Base-by-base conservation (phyloP, 2,797 vertebrate genomes). In the Ceyx erithaca region DNA sequence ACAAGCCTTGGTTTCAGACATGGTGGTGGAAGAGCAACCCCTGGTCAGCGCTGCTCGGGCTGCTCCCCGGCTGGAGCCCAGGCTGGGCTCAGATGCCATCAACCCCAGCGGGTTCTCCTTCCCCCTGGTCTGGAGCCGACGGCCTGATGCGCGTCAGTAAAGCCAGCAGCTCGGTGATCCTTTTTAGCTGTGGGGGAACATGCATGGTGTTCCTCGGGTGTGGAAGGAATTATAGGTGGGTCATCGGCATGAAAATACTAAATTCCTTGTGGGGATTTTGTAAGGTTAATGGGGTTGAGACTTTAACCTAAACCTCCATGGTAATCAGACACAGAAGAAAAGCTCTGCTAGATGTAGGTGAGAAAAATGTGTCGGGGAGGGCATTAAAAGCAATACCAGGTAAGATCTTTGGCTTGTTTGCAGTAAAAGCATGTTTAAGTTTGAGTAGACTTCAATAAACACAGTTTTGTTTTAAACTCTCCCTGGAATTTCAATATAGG, bases 151-250 rank as follows among this genome's bases (percentile, higher is more conserved):
- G 0, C 63, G 84, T 40, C 80, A 84, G 4, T 30, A 90, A 72
- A 7, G 10, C 8, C 0, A 88, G 45, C 49, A 43, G 64, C 41
- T 68, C 57, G 0, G 2, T 19, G 75, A 82, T 71, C 58, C 43
- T 71, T n/a, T 76, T 81, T 76, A 90, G 64, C 30, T 71, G 71
- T 43, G 46, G 49, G 80, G 80, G 85, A 40, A 88, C 43, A 61
- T 21, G 48, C 30, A 88, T 4, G 9, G 49, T 37, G 93, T 58
- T 70, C 89, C 64, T n/a, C 46, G 61, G 85, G 41, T 58, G 88
- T 75, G 72, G 78, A 80, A 87, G 57, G 90, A 90, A 91, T 92
- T 88, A 51, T 61, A 91, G 83, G 85, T 84, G 91, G 85, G 72
- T 88, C 43, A 17, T 73, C 85, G 85, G 63, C 85, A 77, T 79